Evolutionary conservation across 2,113 vertebrate species (phyloP).

Genomic region (Trogon surrucura): DNA sequence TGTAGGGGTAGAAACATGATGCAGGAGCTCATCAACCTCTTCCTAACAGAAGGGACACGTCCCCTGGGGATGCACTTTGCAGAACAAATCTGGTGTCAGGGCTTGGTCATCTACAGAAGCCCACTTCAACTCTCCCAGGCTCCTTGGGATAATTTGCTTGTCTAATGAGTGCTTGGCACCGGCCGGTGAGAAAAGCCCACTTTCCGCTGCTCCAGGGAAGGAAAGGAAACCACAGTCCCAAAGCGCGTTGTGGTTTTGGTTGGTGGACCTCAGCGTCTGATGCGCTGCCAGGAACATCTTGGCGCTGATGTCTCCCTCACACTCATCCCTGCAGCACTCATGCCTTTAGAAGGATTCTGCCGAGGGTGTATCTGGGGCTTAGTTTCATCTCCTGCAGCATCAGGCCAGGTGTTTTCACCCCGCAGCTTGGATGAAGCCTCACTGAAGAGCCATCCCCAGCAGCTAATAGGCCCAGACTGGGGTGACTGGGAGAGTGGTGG

Average conservation of each 20-base stretch:
- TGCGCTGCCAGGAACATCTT: background rate
- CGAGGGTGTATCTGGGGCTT: background rate
- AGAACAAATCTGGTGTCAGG: background rate
- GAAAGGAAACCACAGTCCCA: background rate
- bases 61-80: rapidly evolving
- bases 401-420: background rate
- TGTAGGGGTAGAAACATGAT: background rate
- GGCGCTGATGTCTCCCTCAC: background rate
- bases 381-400: background rate
- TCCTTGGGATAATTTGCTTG: background rate
- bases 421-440: rapidly evolving
- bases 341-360: background rate
- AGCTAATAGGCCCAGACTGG: rapidly evolving
- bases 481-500: background rate
- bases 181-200: background rate
- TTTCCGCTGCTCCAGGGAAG: background rate
- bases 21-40: background rate
- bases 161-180: background rate
- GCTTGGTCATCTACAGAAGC: background rate
- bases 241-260: background rate
- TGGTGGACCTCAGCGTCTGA: background rate
- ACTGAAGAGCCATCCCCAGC: background rate
- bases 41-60: background rate
- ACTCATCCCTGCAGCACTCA: background rate
- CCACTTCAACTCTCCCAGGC: background rate